Conservation (phyloP, 1,140 invertebrate genomes). For the Chrysopa pallens region DNA sequence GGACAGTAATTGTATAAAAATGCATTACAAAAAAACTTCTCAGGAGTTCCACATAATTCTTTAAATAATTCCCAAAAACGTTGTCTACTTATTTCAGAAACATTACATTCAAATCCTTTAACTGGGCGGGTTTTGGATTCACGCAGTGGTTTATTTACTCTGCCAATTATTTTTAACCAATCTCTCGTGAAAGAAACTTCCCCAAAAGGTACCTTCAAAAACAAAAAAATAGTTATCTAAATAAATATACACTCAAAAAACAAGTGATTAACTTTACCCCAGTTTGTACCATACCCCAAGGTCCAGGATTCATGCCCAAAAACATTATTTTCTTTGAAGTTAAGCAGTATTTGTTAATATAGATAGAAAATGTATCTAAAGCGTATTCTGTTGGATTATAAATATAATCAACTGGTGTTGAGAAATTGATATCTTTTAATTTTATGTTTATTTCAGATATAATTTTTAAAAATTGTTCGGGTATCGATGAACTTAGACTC, state of each 20-base stretch:
- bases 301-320: slow-evolving; percentile 87
- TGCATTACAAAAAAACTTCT: slow-evolving; percentile 58
- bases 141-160: slow-evolving; percentile 44
- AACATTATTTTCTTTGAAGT: slow-evolving; percentile 55
- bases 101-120: slow-evolving; percentile 53
- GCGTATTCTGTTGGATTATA: slow-evolving; percentile 82
- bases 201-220: slow-evolving; percentile 66
- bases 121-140: slow-evolving; percentile 55
- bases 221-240: neutral
- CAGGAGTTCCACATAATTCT: slow-evolving; percentile 48
- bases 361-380: slow-evolving; percentile 47
- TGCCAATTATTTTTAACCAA: slow-evolving; percentile 56
- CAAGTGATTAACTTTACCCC: slow-evolving; percentile 38
- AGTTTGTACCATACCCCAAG: slow-evolving; percentile 87
- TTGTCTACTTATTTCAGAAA: slow-evolving; percentile 67
- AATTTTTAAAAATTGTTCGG: too few relatives aligned
- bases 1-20: slow-evolving; percentile 86
- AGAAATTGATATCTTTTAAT: slow-evolving; percentile 19
- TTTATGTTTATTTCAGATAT: too few relatives aligned
- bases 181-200: slow-evolving; percentile 60
- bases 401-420: slow-evolving; percentile 36
- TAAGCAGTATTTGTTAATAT: slow-evolving; percentile 45
- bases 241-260: neutral
- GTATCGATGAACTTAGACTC: too few relatives aligned
- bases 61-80: slow-evolving; percentile 69